Percentiles rank a stretch among this genome's conserved stretches.
phyloP scores from a whole-genome alignment of 2,797 vertebrate genomes.

The Harpagifer antarcticus region DNA sequence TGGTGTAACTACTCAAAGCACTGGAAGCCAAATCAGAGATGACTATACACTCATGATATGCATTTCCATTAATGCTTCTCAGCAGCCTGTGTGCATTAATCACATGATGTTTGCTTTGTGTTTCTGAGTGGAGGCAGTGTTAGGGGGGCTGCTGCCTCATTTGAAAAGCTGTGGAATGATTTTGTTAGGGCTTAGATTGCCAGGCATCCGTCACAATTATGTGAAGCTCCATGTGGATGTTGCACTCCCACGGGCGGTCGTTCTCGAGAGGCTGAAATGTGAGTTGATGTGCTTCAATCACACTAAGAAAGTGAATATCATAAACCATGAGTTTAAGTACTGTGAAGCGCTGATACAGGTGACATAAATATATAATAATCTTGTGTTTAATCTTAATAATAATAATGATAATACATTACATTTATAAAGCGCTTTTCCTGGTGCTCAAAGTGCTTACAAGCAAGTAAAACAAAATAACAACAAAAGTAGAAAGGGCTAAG shows the following conservation, averaged over 20 bases:
- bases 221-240: constrained; percentile 19
- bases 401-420: too few species aligned
- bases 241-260: constrained; percentile 24
- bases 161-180: constrained; percentile 24
- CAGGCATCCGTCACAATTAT: constrained; percentile 46
- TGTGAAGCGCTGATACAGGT: not conserved
- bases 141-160: constrained; percentile 15
- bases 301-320: constrained; percentile 16
- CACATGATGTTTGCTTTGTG: constrained; percentile 26
- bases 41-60: not conserved
- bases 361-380: not conserved
- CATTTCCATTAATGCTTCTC: not conserved
- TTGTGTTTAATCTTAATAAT: not conserved
- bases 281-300: not conserved
- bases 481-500: too few species aligned
- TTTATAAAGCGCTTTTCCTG: too few species aligned
- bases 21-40: not conserved
- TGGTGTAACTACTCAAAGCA: not conserved
- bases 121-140: not conserved
- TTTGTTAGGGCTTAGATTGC: constrained; percentile 22
- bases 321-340: not conserved
- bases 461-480: too few species aligned
- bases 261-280: constrained; percentile 18
- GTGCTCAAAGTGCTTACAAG: too few species aligned
- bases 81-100: constrained; percentile 31